phyloP scores from a whole-genome alignment of 2,888 invertebrate genomes.

The Leucozona laternaria region DNA sequence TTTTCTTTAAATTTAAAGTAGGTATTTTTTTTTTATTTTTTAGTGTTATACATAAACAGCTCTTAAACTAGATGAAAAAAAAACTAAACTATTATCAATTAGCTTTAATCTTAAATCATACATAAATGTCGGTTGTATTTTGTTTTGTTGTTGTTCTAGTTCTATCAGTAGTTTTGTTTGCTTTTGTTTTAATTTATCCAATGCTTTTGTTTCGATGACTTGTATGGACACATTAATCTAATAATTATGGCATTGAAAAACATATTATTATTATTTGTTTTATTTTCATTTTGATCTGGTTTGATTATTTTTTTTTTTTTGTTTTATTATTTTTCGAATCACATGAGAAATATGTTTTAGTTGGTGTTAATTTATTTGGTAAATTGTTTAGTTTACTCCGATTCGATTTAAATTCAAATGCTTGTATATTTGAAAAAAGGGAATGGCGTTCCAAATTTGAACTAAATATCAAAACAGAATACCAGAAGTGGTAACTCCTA shows the following conservation, averaged over 20 bases:
- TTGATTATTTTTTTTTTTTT: slow-evolving; percentile 20
- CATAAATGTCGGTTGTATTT: slow-evolving; percentile 32
- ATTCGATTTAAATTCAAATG: slow-evolving; percentile 3
- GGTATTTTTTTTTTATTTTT: slow-evolving; percentile 38
- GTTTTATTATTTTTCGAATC: slow-evolving; percentile 36
- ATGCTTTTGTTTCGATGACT: slow-evolving; percentile 58
- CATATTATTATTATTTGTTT: slow-evolving; percentile 8
- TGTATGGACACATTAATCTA: slow-evolving; percentile 38
- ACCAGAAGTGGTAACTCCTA: no score
- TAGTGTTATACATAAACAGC: slow-evolving; percentile 67
- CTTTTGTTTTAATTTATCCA: background rate
- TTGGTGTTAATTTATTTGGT: slow-evolving; percentile 15
- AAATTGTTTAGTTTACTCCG: background rate
- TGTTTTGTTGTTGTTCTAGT: slow-evolving; percentile 26
- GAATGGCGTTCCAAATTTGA: no score
- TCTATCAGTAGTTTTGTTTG: slow-evolving; percentile 19
- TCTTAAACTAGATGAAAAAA: slow-evolving; percentile 70
- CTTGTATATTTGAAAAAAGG: background rate
- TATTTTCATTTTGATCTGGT: slow-evolving; percentile 11
- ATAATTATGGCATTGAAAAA: slow-evolving; percentile 58
- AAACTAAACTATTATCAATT: slow-evolving; percentile 66
- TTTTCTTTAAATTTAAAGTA: slow-evolving; percentile 57
- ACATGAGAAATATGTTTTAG: slow-evolving; percentile 65
- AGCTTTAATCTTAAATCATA: slow-evolving; percentile 60
- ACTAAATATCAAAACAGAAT: no score